Percentiles rank a stretch among this genome's conserved stretches.
Conservation (phyloP, 2,888 invertebrate species). For the Drosophila pseudotakahashii region DNA sequence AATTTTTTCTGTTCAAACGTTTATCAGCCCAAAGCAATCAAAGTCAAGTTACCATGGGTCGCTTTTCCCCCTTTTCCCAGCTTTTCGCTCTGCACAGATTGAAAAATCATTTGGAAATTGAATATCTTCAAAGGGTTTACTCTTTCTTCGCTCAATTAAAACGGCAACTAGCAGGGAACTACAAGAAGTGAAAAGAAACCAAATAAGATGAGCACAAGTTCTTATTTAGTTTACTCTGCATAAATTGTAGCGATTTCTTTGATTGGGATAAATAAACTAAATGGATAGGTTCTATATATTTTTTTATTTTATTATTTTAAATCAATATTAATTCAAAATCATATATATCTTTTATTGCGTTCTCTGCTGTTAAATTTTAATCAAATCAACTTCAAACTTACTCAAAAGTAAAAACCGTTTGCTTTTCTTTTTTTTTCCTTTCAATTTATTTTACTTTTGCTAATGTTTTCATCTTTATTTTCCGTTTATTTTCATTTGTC, state of each 20-base stretch:
- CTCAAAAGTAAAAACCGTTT: conserved; percentile 8
- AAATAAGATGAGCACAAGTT: conserved; percentile 1
- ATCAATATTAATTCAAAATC: too few species aligned
- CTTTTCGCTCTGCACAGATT: conserved; percentile 17
- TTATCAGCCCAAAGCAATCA: conserved; percentile 59
- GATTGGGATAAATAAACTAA: too few species aligned
- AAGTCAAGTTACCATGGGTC: conserved; percentile 24
- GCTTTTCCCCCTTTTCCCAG: background rate
- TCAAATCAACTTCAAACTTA: background rate
- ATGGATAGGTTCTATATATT: too few species aligned
- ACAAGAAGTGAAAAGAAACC: background rate
- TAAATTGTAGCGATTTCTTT: background rate
- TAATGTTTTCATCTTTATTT: conserved; percentile 14
- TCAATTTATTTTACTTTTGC: conserved; percentile 14
- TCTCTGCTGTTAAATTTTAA: background rate
- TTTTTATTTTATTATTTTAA: too few species aligned
- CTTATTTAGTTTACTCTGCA: background rate
- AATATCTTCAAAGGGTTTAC: conserved; percentile 22
- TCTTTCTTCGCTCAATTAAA: conserved; percentile 20
- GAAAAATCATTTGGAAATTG: conserved; percentile 47
- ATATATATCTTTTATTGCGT: background rate
- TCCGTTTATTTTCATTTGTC: conserved; percentile 38
- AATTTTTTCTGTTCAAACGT: conserved; percentile 20
- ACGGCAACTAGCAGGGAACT: conserved; percentile 17
- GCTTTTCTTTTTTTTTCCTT: background rate